Evolutionary conservation across 2,797 vertebrate species (phyloP).

Genomic region (Myiotriccus ornatus): DNA sequence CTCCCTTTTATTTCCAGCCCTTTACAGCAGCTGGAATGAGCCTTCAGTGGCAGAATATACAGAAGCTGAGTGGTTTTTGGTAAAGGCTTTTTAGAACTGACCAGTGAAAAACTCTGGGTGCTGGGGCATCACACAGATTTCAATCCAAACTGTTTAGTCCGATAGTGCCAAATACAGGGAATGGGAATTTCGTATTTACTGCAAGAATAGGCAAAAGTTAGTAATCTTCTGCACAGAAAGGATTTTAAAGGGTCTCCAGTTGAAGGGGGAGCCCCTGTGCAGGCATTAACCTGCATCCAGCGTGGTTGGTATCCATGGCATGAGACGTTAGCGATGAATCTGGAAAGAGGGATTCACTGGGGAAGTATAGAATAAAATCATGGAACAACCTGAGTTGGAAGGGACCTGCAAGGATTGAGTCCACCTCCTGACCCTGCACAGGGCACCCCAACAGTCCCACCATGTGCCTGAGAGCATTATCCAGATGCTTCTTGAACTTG

Average conservation of each 20-base stretch:
- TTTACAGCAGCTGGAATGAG: neutral
- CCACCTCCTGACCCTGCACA: rapidly evolving
- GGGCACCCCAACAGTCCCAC: neutral
- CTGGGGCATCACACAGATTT: neutral
- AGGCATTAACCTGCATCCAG: neutral
- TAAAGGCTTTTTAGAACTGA: neutral
- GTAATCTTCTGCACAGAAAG: neutral
- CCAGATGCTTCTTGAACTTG: neutral
- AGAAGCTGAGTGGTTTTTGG: neutral
- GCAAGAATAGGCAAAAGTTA: neutral
- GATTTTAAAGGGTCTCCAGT: neutral
- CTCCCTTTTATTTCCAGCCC: neutral
- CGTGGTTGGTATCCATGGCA: neutral
- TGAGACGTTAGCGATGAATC: neutral
- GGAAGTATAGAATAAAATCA: neutral
- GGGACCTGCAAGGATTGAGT: rapidly evolving
- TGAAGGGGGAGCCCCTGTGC: neutral
- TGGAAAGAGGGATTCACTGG: neutral
- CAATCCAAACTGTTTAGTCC: neutral
- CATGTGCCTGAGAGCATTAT: rapidly evolving
- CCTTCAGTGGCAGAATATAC: neutral
- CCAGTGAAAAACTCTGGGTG: neutral
- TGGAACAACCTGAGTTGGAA: neutral
- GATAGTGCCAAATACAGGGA: neutral
- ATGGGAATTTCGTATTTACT: neutral